Percentiles rank a stretch among this genome's conserved stretches.
These are phyloP conservation scores for Cylindroiulus punctatus DNA, from an alignment of 2,888 invertebrate species.

Conservation along the genomic window DNA sequence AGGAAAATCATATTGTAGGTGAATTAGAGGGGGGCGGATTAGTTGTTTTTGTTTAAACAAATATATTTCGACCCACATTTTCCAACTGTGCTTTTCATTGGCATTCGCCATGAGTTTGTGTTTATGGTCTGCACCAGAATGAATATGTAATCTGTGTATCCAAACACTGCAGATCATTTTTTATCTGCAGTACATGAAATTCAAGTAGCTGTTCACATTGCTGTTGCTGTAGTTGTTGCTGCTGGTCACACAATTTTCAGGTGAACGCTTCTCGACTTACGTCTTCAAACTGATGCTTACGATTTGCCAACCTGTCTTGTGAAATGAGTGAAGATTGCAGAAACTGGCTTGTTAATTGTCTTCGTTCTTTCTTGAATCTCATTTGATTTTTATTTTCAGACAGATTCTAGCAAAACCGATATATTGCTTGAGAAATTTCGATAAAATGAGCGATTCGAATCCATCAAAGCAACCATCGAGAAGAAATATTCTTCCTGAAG, in stretches of 20 bases:
- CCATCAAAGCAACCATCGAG: background rate
- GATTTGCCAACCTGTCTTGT: background rate
- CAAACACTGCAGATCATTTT: background rate
- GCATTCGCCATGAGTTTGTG: background rate
- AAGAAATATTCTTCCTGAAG: background rate
- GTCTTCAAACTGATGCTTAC: no score
- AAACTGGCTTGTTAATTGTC: background rate
- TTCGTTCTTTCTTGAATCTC: background rate
- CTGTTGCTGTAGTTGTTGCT: background rate
- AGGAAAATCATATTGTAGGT: slow-evolving; percentile 24
- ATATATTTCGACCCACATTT: slow-evolving; percentile 49
- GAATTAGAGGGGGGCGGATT: slow-evolving; percentile 28
- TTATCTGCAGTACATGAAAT: background rate
- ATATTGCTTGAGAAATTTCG: background rate
- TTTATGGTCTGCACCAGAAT: background rate
- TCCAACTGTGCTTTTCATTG: background rate
- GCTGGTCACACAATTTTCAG: background rate
- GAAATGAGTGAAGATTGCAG: background rate
- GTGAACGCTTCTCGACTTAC: background rate
- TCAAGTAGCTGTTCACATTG: background rate
- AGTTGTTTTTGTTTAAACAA: slow-evolving; percentile 28
- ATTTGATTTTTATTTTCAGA: background rate
- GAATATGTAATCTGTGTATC: background rate
- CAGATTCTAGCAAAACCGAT: background rate
- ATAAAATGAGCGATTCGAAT: background rate